Evolutionary conservation across 2,797 vertebrate genomes (phyloP).

Genomic region (Melanotaenia parkinsoni): DNA sequence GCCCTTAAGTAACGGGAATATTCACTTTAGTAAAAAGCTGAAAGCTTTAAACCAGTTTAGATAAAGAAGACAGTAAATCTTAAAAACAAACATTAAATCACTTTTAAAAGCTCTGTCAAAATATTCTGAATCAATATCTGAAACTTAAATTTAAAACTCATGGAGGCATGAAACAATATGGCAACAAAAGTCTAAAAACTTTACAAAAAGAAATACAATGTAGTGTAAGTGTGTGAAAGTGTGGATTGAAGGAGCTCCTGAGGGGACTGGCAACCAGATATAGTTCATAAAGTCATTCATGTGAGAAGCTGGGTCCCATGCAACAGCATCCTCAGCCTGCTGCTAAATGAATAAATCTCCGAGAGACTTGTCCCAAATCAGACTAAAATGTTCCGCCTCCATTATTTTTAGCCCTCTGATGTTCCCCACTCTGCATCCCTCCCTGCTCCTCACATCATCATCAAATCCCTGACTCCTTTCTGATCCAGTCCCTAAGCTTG

Average conservation of each 20-base stretch:
- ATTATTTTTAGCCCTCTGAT: constrained; percentile 25
- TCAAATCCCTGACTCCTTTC: constrained; percentile 66
- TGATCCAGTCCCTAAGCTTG: constrained; percentile 83
- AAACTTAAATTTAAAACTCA: constrained; percentile 14
- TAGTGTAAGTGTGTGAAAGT: background rate
- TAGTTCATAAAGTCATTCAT: constrained; percentile 60
- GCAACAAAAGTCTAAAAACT: constrained; percentile 18
- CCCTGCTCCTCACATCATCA: constrained; percentile 16
- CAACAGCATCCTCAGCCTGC: constrained; percentile 32
- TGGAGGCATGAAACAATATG: constrained; percentile 18
- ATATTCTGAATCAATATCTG: background rate
- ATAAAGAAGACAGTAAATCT: constrained; percentile 5
- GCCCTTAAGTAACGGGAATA: constrained; percentile 16
- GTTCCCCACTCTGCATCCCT: constrained; percentile 25
- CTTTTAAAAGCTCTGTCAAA: constrained; percentile 6
- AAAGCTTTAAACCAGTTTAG: constrained; percentile 13
- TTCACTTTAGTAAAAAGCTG: constrained; percentile 10
- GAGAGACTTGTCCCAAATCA: constrained; percentile 38
- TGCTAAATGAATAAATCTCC: constrained; percentile 32
- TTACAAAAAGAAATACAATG: constrained; percentile 1
- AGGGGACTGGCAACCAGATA: constrained; percentile 27
- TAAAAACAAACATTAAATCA: constrained; percentile 8
- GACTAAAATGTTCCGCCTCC: constrained; percentile 56
- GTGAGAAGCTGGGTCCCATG: constrained; percentile 32
- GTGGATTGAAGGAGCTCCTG: constrained; percentile 5